Evolutionary conservation across 2,113 vertebrate species (phyloP).

Genomic region (Entomyzon cyanotis): DNA sequence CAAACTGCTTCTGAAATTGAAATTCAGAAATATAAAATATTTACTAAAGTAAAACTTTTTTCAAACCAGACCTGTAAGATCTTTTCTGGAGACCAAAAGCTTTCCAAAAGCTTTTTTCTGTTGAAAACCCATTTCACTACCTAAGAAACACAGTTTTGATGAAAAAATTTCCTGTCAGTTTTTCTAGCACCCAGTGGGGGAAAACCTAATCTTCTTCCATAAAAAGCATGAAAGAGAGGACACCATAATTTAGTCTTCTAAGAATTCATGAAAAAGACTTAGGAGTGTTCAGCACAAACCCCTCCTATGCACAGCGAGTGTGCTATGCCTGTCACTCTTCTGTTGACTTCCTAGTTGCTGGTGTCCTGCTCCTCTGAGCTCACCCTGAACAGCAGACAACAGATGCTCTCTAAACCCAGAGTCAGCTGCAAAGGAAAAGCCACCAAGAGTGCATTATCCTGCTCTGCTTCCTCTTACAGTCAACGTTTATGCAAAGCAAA

Average conservation of each 20-base stretch:
- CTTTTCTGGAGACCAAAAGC: neutral
- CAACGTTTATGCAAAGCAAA: neutral
- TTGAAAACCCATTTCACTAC: neutral
- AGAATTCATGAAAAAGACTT: neutral
- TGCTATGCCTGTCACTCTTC: neutral
- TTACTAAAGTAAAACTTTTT: neutral
- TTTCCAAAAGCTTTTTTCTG: neutral
- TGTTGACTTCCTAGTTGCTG: neutral
- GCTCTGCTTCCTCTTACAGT: neutral
- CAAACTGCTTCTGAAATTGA: neutral
- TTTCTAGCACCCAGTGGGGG: neutral
- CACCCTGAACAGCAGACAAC: neutral
- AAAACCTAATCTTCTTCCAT: neutral
- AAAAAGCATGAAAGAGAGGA: neutral
- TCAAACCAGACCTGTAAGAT: neutral
- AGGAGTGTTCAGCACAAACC: neutral
- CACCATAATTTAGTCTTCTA: neutral
- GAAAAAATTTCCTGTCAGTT: neutral
- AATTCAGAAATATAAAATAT: neutral
- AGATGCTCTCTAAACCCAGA: neutral
- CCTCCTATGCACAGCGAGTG: neutral
- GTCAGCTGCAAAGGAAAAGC: neutral
- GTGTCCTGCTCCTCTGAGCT: neutral
- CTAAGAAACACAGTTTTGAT: neutral
- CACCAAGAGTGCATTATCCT: neutral